A percentile compares a stretch with the other conserved stretches of the same genome.
phyloP scores from a whole-genome alignment of 2,888 invertebrate species.

The Tanypteryx hageni region DNA sequence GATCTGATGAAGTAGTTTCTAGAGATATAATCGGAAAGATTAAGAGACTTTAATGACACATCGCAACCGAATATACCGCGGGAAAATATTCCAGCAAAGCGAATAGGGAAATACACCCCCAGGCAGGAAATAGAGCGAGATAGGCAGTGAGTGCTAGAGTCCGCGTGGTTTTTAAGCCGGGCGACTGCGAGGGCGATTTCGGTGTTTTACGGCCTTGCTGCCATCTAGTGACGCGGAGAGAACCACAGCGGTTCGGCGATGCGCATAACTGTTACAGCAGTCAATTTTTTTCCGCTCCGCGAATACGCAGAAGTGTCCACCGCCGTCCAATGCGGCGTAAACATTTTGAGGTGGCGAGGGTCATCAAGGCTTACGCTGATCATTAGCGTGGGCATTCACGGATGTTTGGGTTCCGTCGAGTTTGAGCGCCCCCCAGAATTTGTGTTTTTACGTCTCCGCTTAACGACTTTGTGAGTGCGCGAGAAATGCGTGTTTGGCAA shows the following conservation, averaged over 20 bases:
- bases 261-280: conserved; percentile 61
- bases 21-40: too few relatives aligned
- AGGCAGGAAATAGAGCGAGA: too few relatives aligned
- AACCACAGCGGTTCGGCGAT: conserved; percentile 45
- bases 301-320: conserved; percentile 22
- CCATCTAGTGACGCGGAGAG: conserved; percentile 43
- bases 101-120: too few relatives aligned
- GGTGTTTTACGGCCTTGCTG: conserved; percentile 22
- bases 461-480: conserved; percentile 50
- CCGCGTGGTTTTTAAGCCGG: neutral
- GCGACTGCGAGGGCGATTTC: neutral
- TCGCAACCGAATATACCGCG: too few relatives aligned
- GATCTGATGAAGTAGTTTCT: too few relatives aligned
- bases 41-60: too few relatives aligned
- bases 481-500: neutral
- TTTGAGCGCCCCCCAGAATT: neutral
- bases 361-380: conserved; percentile 43
- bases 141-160: too few relatives aligned
- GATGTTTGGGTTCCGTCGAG: conserved; percentile 21
- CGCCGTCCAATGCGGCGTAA: conserved; percentile 35
- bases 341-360: conserved; percentile 40
- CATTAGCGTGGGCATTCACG: conserved; percentile 58
- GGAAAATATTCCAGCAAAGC: too few relatives aligned
- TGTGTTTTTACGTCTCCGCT: neutral
- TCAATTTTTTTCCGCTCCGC: conserved; percentile 45